Base-by-base conservation (phyloP, 1,140 invertebrate genomes). In the Brachionus sp. region DNA sequence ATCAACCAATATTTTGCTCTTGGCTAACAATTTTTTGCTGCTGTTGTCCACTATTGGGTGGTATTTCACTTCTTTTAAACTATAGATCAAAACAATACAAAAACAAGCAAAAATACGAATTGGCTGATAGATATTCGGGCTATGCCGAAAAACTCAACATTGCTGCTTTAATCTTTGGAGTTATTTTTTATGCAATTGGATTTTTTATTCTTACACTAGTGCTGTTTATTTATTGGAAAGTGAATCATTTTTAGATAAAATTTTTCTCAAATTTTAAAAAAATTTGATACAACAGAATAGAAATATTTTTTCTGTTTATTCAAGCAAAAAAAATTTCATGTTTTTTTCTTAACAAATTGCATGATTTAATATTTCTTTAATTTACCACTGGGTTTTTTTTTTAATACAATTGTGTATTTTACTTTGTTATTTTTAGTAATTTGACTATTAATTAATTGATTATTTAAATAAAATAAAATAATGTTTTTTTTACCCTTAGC, bases 181-280 rank as follows among this genome's bases (percentile, higher is more conserved):
- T 80, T 62, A 80, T 80, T 23, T 80, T 80, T 29, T 80, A 80
- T 66, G 77, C 77, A n/a, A 80, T 80, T 16, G 77, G 50, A 64
- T 80, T 80, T 66, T 80, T 80, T 80, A 62, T 80, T 25, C 19
- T 80, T 6, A 80, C 77, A 80, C 37, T 80, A 10, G 62, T 80
- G 19, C 16, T 80, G 19, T 80, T 80, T 33, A 80, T 80, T 12
- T 80, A 80, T 80, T 80, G 77, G 77, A 57, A 44, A 44, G 35
- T 53, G 3, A 57, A 80, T 35, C 33, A 80, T 80, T 80, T 44
- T 80, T 80, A 80, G 44, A 73, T 7, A n/a, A 73, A 73, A 73
- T 1, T 39, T n/a, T n/a, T n/a, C 6, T 46, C 33, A 25, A 33
- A 33, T 57, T 23, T 23, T 2, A 23, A 7, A 29, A 29, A 25